Evolutionary conservation across 1,140 invertebrate species (phyloP).

Genomic region (Phenacoccus solenopsis): DNA sequence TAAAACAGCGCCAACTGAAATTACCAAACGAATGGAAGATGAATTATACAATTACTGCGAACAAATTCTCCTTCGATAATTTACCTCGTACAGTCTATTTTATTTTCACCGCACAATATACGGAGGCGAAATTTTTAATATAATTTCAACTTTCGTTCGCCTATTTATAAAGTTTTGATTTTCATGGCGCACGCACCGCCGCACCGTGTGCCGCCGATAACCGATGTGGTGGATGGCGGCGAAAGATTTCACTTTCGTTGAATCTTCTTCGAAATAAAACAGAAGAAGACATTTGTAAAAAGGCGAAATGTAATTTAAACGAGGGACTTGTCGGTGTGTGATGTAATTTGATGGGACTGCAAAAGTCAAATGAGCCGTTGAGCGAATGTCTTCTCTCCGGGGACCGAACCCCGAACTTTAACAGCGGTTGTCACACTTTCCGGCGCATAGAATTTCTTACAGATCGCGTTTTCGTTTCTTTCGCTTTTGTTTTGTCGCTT

Average conservation of each 20-base stretch:
- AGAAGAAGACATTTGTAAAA: neutral
- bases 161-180: no score
- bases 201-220: no score
- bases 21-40: no score
- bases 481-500: neutral
- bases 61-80: no score
- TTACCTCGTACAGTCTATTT: no score
- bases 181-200: no score
- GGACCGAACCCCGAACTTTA: neutral
- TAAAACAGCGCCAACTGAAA: no score
- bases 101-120: no score
- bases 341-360: neutral
- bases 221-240: no score
- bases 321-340: neutral
- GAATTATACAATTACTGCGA: no score
- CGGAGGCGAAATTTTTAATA: no score
- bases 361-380: constrained; percentile 1
- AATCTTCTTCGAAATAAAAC: neutral
- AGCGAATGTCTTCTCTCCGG: neutral
- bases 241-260: neutral
- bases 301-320: neutral
- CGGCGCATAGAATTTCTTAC: neutral
- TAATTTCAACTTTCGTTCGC: no score
- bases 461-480: neutral
- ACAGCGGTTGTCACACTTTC: neutral